These are phyloP conservation scores for Paedocypris micromegethes DNA, from an alignment of 2,797 vertebrate species.

Conservation along the genomic window DNA sequence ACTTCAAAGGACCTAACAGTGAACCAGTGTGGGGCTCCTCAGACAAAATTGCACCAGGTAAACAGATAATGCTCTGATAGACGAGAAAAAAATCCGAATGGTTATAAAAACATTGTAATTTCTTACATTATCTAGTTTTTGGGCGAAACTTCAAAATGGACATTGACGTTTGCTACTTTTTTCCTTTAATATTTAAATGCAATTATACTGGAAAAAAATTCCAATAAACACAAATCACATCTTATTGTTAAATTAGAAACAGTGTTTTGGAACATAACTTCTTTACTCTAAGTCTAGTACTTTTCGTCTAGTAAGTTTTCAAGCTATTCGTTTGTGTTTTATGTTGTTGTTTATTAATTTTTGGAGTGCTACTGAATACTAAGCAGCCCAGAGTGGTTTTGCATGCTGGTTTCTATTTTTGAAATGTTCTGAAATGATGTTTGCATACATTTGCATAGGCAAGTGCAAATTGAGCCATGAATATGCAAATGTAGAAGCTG, in stretches of 20 bases:
- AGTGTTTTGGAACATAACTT: constrained; percentile 11
- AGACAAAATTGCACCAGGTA: constrained; percentile 64
- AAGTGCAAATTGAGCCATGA: constrained; percentile 81
- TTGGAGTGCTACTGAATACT: constrained; percentile 67
- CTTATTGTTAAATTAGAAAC: constrained; percentile 5
- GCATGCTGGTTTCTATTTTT: constrained; percentile 79
- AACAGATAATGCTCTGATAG: constrained; percentile 59
- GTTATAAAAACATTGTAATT: constrained; percentile 66
- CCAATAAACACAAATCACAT: too few species aligned
- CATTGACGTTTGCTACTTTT: too few species aligned
- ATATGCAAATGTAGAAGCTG: constrained; percentile 75
- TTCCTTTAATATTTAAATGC: too few species aligned
- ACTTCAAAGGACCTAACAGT: constrained; percentile 68
- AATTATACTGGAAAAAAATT: too few species aligned
- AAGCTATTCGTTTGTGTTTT: constrained; percentile 47
- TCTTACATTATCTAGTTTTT: constrained; percentile 58
- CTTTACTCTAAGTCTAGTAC: constrained; percentile 55
- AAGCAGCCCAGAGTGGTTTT: constrained; percentile 70
- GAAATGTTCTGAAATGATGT: constrained; percentile 80
- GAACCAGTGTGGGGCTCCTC: constrained; percentile 39
- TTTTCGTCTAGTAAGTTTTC: constrained; percentile 30
- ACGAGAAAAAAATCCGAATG: constrained; percentile 58
- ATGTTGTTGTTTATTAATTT: constrained; percentile 31
- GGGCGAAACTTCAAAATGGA: constrained; percentile 47
- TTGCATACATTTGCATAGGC: constrained; percentile 83